Percentiles rank a stretch among this genome's conserved stretches.
These are phyloP conservation scores for Odontocerum albicorne DNA, from an alignment of 2,888 invertebrate genomes.

Conservation along the genomic window DNA sequence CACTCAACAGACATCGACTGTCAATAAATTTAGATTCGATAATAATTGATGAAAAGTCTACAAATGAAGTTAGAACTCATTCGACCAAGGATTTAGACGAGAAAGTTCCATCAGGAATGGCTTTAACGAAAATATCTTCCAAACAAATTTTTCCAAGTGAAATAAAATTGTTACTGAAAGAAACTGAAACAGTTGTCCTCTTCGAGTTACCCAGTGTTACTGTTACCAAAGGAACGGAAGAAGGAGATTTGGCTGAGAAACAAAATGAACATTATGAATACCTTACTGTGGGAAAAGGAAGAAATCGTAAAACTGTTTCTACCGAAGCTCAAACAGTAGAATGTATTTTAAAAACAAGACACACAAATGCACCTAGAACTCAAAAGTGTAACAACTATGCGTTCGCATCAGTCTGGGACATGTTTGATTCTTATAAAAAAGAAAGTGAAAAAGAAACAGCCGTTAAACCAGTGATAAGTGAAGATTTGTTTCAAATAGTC, in stretches of 20 bases:
- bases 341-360: conserved; percentile 63
- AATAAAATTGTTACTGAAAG: conserved; percentile 64
- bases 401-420: conserved; percentile 77
- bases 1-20: no score
- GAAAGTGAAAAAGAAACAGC: conserved; percentile 24
- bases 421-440: conserved; percentile 66
- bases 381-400: conserved; percentile 59
- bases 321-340: conserved; percentile 71
- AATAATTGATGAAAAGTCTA: no score
- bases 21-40: no score
- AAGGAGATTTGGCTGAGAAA: conserved; percentile 58
- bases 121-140: conserved; percentile 9
- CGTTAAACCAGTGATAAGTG: no score
- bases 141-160: conserved; percentile 53
- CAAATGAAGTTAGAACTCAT: conserved; percentile 1
- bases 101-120: conserved; percentile 9
- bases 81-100: background rate
- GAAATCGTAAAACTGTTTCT: conserved; percentile 65
- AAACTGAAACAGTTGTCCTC: conserved; percentile 66
- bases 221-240: conserved; percentile 60
- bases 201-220: conserved; percentile 67
- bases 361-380: conserved; percentile 60
- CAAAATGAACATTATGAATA: conserved; percentile 69
- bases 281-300: conserved; percentile 67
- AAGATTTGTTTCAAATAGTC: no score